phyloP scores from a whole-genome alignment of 2,113 vertebrate genomes.

The Atractosteus spatula region DNA sequence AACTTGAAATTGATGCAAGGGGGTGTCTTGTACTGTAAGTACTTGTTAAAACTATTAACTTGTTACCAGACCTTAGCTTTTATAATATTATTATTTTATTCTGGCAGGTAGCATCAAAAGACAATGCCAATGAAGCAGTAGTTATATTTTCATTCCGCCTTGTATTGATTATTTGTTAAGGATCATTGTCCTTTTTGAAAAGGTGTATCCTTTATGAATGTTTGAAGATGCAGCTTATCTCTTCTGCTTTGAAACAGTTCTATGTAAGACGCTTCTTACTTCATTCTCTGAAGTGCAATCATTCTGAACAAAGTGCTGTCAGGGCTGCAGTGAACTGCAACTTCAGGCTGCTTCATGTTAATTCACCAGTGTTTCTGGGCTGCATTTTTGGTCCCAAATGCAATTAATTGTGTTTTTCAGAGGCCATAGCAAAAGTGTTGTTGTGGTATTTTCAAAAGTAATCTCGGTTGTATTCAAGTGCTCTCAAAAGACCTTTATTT shows the following conservation, averaged over 20 bases:
- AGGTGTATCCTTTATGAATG: slow-evolving; percentile 69
- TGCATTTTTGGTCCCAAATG: slow-evolving; percentile 63
- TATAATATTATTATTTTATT: no score
- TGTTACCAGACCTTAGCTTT: no score
- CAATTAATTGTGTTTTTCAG: slow-evolving; percentile 66
- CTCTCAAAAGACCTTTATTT: slow-evolving; percentile 6
- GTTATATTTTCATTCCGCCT: no score
- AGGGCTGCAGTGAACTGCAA: slow-evolving; percentile 65
- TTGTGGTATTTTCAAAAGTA: slow-evolving; percentile 48
- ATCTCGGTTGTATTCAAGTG: slow-evolving; percentile 12
- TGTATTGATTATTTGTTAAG: slow-evolving; percentile 53
- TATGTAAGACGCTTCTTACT: slow-evolving; percentile 49
- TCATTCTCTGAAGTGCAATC: slow-evolving; percentile 75
- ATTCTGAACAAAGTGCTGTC: slow-evolving; percentile 73
- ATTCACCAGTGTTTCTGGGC: slow-evolving; percentile 53
- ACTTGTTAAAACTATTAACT: slow-evolving; percentile 42
- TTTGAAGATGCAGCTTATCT: slow-evolving; percentile 72
- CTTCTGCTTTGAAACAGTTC: slow-evolving; percentile 68
- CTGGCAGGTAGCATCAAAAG: no score
- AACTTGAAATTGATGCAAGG: slow-evolving; percentile 68
- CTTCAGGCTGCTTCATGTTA: slow-evolving; percentile 58
- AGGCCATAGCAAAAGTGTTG: slow-evolving; percentile 57
- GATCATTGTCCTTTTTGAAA: slow-evolving; percentile 65
- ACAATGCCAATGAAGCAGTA: no score
- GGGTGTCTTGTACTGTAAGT: slow-evolving; percentile 59